These are phyloP conservation scores for Drosophila seguyi DNA, from an alignment of 1,140 invertebrate species.

Conservation along the genomic window DNA sequence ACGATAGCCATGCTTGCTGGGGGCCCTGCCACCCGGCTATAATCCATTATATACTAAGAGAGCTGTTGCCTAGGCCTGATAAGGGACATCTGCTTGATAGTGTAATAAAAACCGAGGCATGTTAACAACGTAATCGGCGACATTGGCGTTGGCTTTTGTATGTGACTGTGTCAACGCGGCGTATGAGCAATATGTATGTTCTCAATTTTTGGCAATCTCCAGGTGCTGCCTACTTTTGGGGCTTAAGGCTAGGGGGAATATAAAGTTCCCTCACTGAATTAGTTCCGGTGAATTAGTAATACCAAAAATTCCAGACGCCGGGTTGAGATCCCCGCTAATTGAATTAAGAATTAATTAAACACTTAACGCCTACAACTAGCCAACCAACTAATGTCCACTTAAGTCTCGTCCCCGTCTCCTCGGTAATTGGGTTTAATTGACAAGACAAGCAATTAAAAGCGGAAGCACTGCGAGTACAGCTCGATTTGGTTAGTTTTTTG, in stretches of 20 bases:
- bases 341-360: slow-evolving; percentile 78
- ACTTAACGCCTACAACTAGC: slow-evolving; percentile 71
- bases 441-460: slow-evolving; percentile 67
- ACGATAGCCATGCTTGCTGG: slow-evolving; percentile 13
- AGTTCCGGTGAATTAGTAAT: slow-evolving; percentile 20
- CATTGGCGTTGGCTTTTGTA: slow-evolving; percentile 34
- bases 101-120: slow-evolving; percentile 20
- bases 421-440: slow-evolving; percentile 76
- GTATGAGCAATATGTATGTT: slow-evolving; percentile 27
- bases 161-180: slow-evolving; percentile 44
- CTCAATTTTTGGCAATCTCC: slow-evolving; percentile 7
- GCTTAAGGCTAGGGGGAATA: no score
- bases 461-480: slow-evolving; percentile 36
- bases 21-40: not conserved
- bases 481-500: slow-evolving; percentile 43
- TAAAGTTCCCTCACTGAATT: not conserved
- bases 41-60: not conserved
- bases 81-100: slow-evolving; percentile 25
- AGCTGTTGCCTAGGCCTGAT: slow-evolving; percentile 45
- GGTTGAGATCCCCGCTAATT: slow-evolving; percentile 57
- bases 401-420: slow-evolving; percentile 29
- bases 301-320: slow-evolving; percentile 13
- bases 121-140: slow-evolving; percentile 34
- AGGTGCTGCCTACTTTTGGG: slow-evolving; percentile 49
- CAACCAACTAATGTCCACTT: slow-evolving; percentile 43